Conservation (phyloP, 2,888 invertebrate genomes). For the Carpatolechia fugitivella region DNA sequence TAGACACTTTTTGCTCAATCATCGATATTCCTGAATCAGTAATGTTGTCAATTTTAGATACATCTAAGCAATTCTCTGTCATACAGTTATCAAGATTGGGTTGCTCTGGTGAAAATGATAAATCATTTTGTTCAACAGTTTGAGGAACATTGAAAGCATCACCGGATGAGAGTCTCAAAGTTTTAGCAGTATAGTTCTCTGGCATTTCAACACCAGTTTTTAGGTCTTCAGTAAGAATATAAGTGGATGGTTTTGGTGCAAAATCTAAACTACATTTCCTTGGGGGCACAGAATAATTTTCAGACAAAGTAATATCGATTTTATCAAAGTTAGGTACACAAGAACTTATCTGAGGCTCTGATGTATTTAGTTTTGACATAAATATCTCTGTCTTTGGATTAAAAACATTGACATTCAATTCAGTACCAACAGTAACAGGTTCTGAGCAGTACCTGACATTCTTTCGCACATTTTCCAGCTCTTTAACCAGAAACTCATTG, state of each 20-base stretch:
- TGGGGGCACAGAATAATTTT: background rate
- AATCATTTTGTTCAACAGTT: background rate
- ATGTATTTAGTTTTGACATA: background rate
- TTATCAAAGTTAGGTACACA: background rate
- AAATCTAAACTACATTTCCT: background rate
- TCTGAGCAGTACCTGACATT: slow-evolving; percentile 28
- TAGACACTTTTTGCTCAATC: slow-evolving; percentile 51
- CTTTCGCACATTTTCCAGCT: slow-evolving; percentile 65
- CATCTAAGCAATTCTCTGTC: slow-evolving; percentile 8
- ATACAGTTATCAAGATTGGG: slow-evolving; percentile 12
- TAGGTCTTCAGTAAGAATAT: slow-evolving; percentile 8
- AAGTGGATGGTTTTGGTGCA: slow-evolving; percentile 15
- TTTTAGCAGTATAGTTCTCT: slow-evolving; percentile 3
- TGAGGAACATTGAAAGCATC: background rate
- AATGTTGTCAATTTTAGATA: slow-evolving; percentile 33
- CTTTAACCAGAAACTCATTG: slow-evolving; percentile 59
- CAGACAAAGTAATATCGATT: background rate
- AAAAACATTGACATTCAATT: slow-evolving; percentile 5
- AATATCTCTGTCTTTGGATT: background rate
- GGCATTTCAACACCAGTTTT: slow-evolving; percentile 11
- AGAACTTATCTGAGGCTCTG: background rate
- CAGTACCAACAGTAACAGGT: background rate
- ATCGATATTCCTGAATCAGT: slow-evolving; percentile 55
- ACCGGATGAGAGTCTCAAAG: background rate
- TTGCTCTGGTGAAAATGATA: background rate